A percentile compares a stretch with the other conserved stretches of the same genome.
Conservation (phyloP, 2,888 invertebrate genomes). For the Cheilosia soror region DNA sequence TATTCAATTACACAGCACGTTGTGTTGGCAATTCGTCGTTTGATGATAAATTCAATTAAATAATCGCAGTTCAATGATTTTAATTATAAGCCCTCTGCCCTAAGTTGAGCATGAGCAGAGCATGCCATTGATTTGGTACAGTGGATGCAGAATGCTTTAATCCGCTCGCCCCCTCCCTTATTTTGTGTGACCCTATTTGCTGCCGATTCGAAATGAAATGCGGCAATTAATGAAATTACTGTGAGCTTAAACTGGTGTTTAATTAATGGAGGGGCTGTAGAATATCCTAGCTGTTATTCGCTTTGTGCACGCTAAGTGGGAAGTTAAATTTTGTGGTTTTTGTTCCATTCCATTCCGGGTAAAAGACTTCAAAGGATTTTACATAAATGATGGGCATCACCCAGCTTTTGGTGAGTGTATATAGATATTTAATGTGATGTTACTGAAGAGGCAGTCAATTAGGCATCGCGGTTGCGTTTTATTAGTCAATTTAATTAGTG, state of each 20-base stretch:
- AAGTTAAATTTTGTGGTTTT: conserved; percentile 53
- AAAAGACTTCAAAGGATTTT: conserved; percentile 61
- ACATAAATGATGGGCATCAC: conserved; percentile 40
- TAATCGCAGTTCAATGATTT: conserved; percentile 76
- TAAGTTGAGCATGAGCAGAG: conserved; percentile 44
- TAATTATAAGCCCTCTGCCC: conserved; percentile 74
- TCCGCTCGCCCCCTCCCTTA: conserved; percentile 24
- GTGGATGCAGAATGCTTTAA: conserved; percentile 43
- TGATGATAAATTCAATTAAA: conserved; percentile 76
- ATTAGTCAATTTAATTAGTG: conserved; percentile 14
- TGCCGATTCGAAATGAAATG: conserved; percentile 60
- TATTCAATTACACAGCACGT: conserved; percentile 67
- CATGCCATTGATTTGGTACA: conserved; percentile 58
- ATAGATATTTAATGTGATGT: conserved; percentile 34
- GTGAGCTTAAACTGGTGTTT: conserved; percentile 69
- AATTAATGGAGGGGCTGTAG: conserved; percentile 52
- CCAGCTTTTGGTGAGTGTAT: conserved; percentile 5
- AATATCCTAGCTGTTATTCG: conserved; percentile 17
- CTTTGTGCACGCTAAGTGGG: conserved; percentile 17
- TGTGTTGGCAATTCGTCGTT: conserved; percentile 61
- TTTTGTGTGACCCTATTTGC: conserved; percentile 39
- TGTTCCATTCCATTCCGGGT: conserved; percentile 31
- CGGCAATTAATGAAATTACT: conserved; percentile 73
- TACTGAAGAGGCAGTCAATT: conserved; percentile 41
- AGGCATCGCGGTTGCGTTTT: conserved; percentile 15